Conservation (phyloP, 2,113 vertebrate species). For the Synodontis membranacea region DNA sequence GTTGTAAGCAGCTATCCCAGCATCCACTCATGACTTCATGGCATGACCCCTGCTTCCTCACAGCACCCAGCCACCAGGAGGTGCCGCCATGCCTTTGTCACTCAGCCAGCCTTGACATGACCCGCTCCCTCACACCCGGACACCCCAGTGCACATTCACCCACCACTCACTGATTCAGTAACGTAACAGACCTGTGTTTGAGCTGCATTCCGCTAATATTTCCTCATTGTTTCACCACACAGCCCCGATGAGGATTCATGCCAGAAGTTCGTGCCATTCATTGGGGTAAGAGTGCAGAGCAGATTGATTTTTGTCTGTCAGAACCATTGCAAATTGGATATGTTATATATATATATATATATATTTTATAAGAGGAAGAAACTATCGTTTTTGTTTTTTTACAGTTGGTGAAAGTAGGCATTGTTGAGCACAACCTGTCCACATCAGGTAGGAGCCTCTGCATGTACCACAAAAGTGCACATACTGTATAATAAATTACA, state of each 20-base stretch:
- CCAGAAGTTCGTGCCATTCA: conserved; percentile 92
- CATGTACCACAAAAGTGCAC: not conserved
- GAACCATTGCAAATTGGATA: not conserved
- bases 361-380: not conserved
- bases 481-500: not conserved
- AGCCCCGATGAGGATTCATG: conserved; percentile 90
- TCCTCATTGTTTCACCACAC: conserved; percentile 32
- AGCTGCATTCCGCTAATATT: not conserved
- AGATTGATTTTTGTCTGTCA: not conserved
- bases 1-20: conserved; percentile 49
- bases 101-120: conserved; percentile 48
- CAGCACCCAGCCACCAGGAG: conserved; percentile 36
- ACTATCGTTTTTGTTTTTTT: conserved; percentile 9
- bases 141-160: not conserved
- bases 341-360: too few relatives aligned
- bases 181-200: not conserved
- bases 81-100: conserved; percentile 46
- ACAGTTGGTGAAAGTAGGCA: conserved; percentile 83
- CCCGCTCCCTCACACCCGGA: conserved; percentile 24
- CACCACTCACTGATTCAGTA: conserved; percentile 5
- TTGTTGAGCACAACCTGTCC: conserved; percentile 87
- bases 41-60: conserved; percentile 45
- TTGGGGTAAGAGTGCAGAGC: conserved; percentile 77
- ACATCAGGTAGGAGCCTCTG: conserved; percentile 70
- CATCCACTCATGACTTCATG: conserved; percentile 48